Conservation (phyloP, 1,140 invertebrate genomes). For the Meteorus sp. region DNA sequence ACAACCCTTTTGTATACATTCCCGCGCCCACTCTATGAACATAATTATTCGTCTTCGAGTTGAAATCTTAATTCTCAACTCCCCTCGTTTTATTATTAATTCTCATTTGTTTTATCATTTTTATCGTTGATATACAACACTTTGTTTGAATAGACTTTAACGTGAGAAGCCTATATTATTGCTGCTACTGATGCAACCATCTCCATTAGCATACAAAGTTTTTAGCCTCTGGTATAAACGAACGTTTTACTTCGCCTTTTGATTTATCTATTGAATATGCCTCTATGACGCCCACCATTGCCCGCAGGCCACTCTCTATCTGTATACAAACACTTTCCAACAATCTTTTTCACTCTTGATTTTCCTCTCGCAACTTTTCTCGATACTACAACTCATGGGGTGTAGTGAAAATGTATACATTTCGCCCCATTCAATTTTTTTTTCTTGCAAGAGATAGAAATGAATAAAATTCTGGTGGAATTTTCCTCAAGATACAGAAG, state of each 20-base stretch:
- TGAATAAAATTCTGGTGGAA: no score
- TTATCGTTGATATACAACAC: neutral
- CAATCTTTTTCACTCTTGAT: no score
- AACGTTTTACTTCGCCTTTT: slow-evolving; percentile 46
- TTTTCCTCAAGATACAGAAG: no score
- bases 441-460: no score
- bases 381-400: no score
- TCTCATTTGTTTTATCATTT: neutral
- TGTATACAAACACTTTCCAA: no score
- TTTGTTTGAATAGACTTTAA: neutral
- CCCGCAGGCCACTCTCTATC: slow-evolving; percentile 3
- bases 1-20: no score
- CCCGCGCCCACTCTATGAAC: no score
- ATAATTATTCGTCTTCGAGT: slow-evolving; percentile 1
- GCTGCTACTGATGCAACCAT: slow-evolving; percentile 54
- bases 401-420: no score
- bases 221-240: slow-evolving; percentile 45
- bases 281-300: slow-evolving; percentile 37
- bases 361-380: no score
- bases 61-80: neutral
- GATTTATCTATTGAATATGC: slow-evolving; percentile 60
- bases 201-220: slow-evolving; percentile 59
- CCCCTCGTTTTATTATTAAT: neutral
- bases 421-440: no score
- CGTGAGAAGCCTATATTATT: slow-evolving; percentile 46